Conservation (phyloP, 1,140 invertebrate genomes). For the Polypedilum pembai region DNA sequence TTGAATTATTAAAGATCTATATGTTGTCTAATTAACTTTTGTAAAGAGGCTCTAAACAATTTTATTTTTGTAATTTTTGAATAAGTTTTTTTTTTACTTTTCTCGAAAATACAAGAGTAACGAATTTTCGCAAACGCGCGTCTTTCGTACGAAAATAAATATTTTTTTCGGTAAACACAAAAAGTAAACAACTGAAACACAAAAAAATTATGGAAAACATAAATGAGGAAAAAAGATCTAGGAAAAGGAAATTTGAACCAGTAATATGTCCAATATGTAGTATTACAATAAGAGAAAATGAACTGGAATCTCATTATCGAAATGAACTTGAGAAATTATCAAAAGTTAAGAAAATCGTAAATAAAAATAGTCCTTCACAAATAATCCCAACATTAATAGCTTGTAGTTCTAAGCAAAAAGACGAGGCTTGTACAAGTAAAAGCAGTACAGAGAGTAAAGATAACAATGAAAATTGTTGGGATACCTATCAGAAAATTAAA, state of each 20-base stretch:
- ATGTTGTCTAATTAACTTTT: no score
- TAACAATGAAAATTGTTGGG: slow-evolving; percentile 60
- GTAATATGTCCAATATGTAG: slow-evolving; percentile 73
- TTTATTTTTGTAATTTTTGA: no score
- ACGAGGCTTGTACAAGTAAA: slow-evolving; percentile 45
- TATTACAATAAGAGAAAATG: slow-evolving; percentile 61
- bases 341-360: slow-evolving; percentile 41
- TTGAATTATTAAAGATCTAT: no score
- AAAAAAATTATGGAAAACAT: not conserved
- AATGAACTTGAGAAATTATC: slow-evolving; percentile 68
- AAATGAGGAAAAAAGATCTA: not conserved
- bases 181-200: no score
- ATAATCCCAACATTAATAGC: slow-evolving; percentile 35
- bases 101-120: no score
- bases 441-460: slow-evolving; percentile 31
- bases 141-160: no score
- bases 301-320: slow-evolving; percentile 66
- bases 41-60: no score
- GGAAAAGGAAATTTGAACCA: slow-evolving; percentile 45
- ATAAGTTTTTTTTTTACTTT: no score
- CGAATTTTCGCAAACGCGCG: no score
- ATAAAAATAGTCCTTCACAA: slow-evolving; percentile 31
- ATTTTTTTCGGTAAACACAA: no score
- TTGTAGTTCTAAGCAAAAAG: slow-evolving; percentile 39
- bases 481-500: slow-evolving; percentile 67